phyloP scores from a whole-genome alignment of 2,888 invertebrate genomes.

The Pyrochroa serraticornis region DNA sequence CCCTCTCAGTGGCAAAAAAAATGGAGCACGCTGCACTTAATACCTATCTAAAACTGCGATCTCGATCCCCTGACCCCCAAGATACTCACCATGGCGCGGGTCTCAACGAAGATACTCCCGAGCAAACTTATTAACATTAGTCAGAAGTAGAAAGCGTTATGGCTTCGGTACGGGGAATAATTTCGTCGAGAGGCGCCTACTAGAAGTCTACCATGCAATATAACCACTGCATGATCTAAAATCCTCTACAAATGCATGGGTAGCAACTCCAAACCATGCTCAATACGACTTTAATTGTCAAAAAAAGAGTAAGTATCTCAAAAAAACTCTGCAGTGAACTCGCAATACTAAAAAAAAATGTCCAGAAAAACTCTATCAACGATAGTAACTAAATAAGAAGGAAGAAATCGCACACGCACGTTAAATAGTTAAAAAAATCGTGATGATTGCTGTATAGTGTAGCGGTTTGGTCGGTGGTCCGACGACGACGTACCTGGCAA shows the following conservation, averaged over 20 bases:
- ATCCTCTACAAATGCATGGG: conserved; percentile 48
- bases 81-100: no score
- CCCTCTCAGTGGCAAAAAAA: no score
- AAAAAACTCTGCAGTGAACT: conserved; percentile 24
- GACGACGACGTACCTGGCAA: conserved; percentile 61
- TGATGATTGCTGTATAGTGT: no score
- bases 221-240: conserved; percentile 44
- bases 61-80: no score
- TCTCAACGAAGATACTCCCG: no score
- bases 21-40: no score
- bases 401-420: conserved; percentile 25
- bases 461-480: no score
- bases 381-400: conserved; percentile 18
- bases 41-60: no score
- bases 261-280: conserved; percentile 49
- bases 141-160: no score
- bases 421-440: conserved; percentile 12
- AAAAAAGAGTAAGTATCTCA: conserved; percentile 27
- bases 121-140: no score
- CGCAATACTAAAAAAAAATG: conserved; percentile 8
- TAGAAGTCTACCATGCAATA: conserved; percentile 45
- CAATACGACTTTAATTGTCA: conserved; percentile 36
- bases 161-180: neutral
- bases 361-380: conserved; percentile 9
- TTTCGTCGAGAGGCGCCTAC: conserved; percentile 6